Evolutionary conservation across 1,140 invertebrate genomes (phyloP), one percentile per base, ranked within the genome.

Genomic region (Brachionus asplanchnoidis): DNA sequence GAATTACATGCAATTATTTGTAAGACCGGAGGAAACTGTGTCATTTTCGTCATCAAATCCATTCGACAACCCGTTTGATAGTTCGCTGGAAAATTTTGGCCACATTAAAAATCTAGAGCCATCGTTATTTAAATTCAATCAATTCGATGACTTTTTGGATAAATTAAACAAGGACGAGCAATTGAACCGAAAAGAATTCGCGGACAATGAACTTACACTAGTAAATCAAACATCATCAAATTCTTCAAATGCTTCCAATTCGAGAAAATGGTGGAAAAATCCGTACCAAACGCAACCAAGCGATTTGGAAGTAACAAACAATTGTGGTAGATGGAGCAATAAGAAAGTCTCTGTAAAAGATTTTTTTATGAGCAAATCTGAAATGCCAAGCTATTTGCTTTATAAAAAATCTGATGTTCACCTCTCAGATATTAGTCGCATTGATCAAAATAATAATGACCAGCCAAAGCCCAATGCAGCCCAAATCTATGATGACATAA

Each of bases 231-330:
- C 68, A 73, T 11, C 36, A 6, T 17, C 1, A 0, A 73, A 73
- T 20, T 17, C 73, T 14, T 77, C 73, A 11, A 32, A 77, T 23
- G 73, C 32, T 46, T 77, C 73, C 2, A 50, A 50, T 26, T 53
- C 73, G 12, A 77, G 44, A 23, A 50, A 77, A 50, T 77, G 73
- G 73, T 77, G 73, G 73, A 77, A 50, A 36, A 77, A 77, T 32
- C n/a, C 44, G 6, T 28, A 53, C 26, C 20, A 26, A 50, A 4
- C 14, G 5, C 73, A 77, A 26, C 40, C 73, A 50, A 50, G 12
- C 50, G 26, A 26, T 26, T 32, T 77, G 12, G 73, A 77, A 46
- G 14, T 75, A 20, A 42, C 70, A 5, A 75, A 75, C 23, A 9
- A 28, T 11, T 50, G 3, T 1, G 53, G 20, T 77, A 20, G 28